phyloP scores from a whole-genome alignment of 1,140 invertebrate genomes.

The Bombus ignitus region DNA sequence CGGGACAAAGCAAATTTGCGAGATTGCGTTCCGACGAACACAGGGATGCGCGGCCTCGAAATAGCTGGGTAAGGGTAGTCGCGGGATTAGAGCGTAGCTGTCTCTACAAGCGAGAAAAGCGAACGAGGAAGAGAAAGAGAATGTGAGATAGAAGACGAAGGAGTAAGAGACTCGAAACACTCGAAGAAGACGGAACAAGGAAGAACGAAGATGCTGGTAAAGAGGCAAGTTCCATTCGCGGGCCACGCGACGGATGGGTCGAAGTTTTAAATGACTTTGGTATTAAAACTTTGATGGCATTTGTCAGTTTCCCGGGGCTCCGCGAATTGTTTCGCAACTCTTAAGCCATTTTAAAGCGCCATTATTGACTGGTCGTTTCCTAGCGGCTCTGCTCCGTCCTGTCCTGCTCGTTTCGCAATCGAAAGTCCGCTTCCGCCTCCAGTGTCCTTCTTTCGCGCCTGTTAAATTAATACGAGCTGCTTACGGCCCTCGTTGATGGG shows the following conservation, averaged over 20 bases:
- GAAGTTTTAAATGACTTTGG: slow-evolving; percentile 77
- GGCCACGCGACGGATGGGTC: slow-evolving; percentile 69
- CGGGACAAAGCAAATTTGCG: slow-evolving; percentile 74
- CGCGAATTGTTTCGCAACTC: slow-evolving; percentile 75
- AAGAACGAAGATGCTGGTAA: slow-evolving; percentile 50
- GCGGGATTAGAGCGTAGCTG: slow-evolving; percentile 58
- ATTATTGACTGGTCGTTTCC: slow-evolving; percentile 67
- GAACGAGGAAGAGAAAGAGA: neutral
- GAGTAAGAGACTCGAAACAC: slow-evolving; percentile 11
- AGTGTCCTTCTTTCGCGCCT: neutral
- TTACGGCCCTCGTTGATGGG: neutral
- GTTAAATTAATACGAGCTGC: slow-evolving; percentile 12
- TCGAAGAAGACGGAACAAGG: neutral
- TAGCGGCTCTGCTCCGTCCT: slow-evolving; percentile 8
- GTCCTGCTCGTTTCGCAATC: neutral
- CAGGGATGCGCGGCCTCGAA: slow-evolving; percentile 48
- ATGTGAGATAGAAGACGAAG: neutral
- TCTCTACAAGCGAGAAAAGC: slow-evolving; percentile 24
- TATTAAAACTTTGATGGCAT: slow-evolving; percentile 79
- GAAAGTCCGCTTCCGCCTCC: neutral
- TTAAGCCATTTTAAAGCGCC: slow-evolving; percentile 70
- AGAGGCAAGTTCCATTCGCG: slow-evolving; percentile 68
- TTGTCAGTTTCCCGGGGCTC: slow-evolving; percentile 74
- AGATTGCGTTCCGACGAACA: slow-evolving; percentile 73
- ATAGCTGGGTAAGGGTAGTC: slow-evolving; percentile 53